These are phyloP conservation scores for Drosophila nigromelanica DNA, from an alignment of 1,140 invertebrate species.

Conservation along the genomic window DNA sequence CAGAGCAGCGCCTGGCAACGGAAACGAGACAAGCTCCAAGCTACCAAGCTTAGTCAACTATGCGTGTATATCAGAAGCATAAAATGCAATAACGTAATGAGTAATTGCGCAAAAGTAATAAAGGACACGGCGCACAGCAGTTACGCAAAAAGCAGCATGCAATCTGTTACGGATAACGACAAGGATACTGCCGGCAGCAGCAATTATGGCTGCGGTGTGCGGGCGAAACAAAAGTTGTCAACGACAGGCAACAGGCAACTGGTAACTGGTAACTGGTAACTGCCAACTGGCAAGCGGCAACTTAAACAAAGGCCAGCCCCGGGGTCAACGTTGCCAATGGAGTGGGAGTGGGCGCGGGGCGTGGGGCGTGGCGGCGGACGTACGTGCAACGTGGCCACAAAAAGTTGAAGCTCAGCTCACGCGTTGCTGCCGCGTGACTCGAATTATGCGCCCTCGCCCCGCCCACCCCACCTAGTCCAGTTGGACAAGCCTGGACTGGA, in stretches of 20 bases:
- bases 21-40: neutral
- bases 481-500: conserved; percentile 19
- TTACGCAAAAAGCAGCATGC: conserved; percentile 69
- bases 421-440: conserved; percentile 67
- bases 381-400: conserved; percentile 75
- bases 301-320: conserved; percentile 58
- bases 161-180: conserved; percentile 70
- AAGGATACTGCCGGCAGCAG: conserved; percentile 54
- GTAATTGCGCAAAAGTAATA: conserved; percentile 80
- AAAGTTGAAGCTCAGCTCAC: conserved; percentile 72
- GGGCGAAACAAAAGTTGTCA: conserved; percentile 73
- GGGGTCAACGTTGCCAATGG: conserved; percentile 19
- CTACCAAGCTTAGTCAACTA: conserved; percentile 54
- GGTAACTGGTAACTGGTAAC: conserved; percentile 34
- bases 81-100: conserved; percentile 81
- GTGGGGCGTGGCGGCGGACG: conserved; percentile 5
- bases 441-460: conserved; percentile 9
- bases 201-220: conserved; percentile 56
- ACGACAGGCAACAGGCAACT: conserved; percentile 49
- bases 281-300: conserved; percentile 25
- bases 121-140: conserved; percentile 54
- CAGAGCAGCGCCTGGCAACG: conserved; percentile 16
- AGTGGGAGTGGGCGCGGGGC: neutral
- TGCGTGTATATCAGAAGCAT: conserved; percentile 74
- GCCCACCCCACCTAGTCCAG: neutral